Evolutionary conservation across 2,113 vertebrate species (phyloP).

Genomic region (Ptilorrhoa leucosticta): DNA sequence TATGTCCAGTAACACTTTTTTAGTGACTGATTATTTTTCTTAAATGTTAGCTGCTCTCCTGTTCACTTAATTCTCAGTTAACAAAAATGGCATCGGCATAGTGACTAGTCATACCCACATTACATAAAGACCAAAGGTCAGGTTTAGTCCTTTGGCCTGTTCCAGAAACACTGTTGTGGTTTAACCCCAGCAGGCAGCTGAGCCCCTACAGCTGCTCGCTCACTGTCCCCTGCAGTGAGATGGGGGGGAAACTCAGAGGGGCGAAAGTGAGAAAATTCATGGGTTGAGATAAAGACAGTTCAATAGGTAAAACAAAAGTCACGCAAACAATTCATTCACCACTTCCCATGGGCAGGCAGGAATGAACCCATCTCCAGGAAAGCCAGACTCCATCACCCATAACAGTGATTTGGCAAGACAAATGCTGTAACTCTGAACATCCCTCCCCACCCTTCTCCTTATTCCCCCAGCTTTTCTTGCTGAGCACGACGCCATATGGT

Average conservation of each 20-base stretch:
- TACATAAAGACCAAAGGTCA: neutral
- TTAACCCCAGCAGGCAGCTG: neutral
- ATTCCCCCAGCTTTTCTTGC: neutral
- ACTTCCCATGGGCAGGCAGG: neutral
- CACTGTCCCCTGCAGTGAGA: neutral
- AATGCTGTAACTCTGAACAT: accelerated
- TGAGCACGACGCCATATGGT: neutral
- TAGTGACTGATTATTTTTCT: neutral
- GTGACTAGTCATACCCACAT: neutral
- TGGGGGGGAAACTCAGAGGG: neutral
- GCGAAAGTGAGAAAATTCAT: neutral
- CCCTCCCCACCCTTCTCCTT: neutral
- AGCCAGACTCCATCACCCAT: accelerated
- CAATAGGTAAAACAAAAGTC: neutral
- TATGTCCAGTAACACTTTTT: neutral
- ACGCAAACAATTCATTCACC: neutral
- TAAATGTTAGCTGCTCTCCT: neutral
- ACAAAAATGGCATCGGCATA: neutral
- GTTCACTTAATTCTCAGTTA: neutral
- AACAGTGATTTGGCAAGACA: neutral
- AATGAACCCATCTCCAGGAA: neutral
- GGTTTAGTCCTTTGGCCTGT: neutral
- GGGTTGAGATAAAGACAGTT: neutral
- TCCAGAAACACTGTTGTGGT: neutral
- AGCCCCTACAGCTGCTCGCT: accelerated